Base-by-base conservation (phyloP, 1,140 invertebrate genomes). In the Trypoxylus dichotomus region DNA sequence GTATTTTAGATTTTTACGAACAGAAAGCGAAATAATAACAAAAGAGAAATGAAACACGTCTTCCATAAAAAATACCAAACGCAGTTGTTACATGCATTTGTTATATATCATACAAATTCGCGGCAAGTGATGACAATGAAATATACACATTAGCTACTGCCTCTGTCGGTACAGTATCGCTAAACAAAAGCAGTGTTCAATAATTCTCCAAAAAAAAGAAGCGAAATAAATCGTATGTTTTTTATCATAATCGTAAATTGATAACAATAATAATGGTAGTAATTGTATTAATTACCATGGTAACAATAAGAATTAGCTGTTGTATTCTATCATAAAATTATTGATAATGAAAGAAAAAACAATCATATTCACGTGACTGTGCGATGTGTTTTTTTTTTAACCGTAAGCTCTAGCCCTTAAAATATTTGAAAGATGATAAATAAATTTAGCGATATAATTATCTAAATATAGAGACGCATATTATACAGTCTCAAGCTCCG, bases 311-410 rank as follows among this genome's bases (percentile, higher is more conserved):
- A 25, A 29, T 24, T 68, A 54, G 47, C 15, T 54, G 15, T 54
- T 54, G 47, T 54, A 54, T 19, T 19, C 1, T 54, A 54, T 19
- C 5, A 8, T 54, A 54, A 19, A 3, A 6, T 13, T 54, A 54
- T 15, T 68, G 11, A 27, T 27, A 68, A 68, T 68, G 24, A 29
- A 27, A 68, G 19, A 27, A 68, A 68, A 68, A 68, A 68, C 60
- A 68, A 68, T 68, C 60, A 68, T 68, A 27, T 68, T 68, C 60
- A 68, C 11, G 27, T 68, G 60, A 63, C 60, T 63, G 47, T 54
- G 60, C 60, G 24, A 6, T 3, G 24, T 68, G 60, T 68, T 68
- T 58, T 13, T 58, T 68, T 24, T 27, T n/a, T n/a, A n/a, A n/a
- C n/a, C 27, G 7, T 68, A 68, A 68, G 60, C 27, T 68, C 3